A percentile compares a stretch with the other conserved stretches of the same genome.
These are phyloP conservation scores for Stercorarius parasiticus DNA, from an alignment of 2,113 vertebrate genomes.

Conservation along the genomic window DNA sequence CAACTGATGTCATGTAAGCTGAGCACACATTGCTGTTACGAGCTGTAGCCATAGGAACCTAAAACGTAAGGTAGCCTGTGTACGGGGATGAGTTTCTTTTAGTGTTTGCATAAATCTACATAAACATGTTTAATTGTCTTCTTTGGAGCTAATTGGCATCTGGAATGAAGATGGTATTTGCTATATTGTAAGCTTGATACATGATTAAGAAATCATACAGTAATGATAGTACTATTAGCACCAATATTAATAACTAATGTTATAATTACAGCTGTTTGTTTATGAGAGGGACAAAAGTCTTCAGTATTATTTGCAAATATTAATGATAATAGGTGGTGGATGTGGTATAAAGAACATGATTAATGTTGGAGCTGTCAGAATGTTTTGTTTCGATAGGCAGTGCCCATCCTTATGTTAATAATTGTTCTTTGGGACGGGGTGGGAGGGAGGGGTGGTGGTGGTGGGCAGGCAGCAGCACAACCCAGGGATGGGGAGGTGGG, in stretches of 20 bases:
- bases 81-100: background rate
- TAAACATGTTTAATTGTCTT: background rate
- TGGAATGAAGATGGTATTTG: background rate
- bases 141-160: background rate
- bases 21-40: accelerated
- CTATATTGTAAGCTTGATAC: background rate
- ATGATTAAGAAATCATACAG: background rate
- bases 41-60: background rate
- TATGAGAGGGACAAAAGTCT: background rate
- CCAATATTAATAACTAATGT: background rate
- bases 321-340: background rate
- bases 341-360: background rate
- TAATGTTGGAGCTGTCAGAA: background rate
- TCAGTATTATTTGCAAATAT: background rate
- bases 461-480: background rate
- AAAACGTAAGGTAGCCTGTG: accelerated
- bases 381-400: background rate
- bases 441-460: accelerated
- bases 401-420: background rate
- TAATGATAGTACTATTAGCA: background rate
- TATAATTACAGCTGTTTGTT: background rate
- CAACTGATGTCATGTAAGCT: background rate
- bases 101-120: background rate
- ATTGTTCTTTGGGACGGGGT: background rate
- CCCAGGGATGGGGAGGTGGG: background rate